Evolutionary conservation across 2,113 vertebrate genomes (phyloP).

Genomic region (Pluvialis apricaria): DNA sequence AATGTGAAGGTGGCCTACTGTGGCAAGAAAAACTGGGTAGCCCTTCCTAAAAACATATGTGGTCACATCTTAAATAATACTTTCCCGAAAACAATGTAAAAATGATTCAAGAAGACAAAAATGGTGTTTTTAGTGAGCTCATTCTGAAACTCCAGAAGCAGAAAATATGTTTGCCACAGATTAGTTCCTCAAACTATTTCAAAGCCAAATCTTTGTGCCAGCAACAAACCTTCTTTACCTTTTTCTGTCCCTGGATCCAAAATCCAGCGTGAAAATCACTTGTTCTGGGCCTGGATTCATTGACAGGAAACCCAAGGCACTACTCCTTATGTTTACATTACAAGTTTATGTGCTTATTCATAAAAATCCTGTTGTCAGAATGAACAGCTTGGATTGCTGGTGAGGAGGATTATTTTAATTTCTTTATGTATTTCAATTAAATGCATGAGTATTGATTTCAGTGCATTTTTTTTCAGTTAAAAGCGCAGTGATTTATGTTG

Average conservation of each 20-base stretch:
- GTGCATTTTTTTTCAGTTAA: conserved; percentile 34
- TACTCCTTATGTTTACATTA: conserved; percentile 31
- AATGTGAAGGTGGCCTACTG: background rate
- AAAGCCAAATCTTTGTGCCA: background rate
- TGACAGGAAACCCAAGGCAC: conserved; percentile 51
- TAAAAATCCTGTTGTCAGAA: conserved; percentile 54
- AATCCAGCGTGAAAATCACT: conserved; percentile 13
- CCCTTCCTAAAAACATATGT: background rate
- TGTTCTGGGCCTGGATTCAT: conserved; percentile 39
- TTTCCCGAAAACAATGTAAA: background rate
- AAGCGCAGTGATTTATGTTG: conserved; percentile 57
- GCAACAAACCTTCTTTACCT: conserved; percentile 26
- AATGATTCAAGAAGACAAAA: background rate
- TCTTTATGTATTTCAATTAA: conserved; percentile 61
- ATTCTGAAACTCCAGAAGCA: background rate
- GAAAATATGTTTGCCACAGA: conserved; percentile 34
- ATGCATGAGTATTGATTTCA: conserved; percentile 47
- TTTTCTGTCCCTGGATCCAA: background rate
- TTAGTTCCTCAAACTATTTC: conserved; percentile 17
- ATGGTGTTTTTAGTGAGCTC: background rate
- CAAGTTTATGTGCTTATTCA: conserved; percentile 54
- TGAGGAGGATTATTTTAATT: conserved; percentile 61
- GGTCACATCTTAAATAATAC: background rate
- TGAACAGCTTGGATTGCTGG: conserved; percentile 34
- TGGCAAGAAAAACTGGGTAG: background rate